A percentile compares a stretch with the other conserved stretches of the same genome.
Conservation (phyloP, 1,140 invertebrate species). For the Trichonephila inaurata region DNA sequence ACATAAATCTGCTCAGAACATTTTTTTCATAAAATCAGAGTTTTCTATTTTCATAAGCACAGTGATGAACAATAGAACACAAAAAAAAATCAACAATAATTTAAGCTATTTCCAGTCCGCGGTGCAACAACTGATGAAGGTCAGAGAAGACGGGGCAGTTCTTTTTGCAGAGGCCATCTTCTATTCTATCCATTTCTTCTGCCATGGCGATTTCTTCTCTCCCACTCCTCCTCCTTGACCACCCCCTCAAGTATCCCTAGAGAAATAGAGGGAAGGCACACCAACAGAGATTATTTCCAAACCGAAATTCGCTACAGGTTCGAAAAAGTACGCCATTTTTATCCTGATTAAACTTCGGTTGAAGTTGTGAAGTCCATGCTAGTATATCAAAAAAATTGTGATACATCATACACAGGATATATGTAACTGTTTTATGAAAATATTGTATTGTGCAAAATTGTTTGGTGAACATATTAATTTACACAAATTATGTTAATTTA, state of each 20-base stretch:
- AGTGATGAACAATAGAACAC: neutral
- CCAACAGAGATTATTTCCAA: conserved; percentile 25
- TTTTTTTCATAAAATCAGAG: neutral
- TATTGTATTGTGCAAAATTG: no score
- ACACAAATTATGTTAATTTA: no score
- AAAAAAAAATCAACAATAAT: neutral
- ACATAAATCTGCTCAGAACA: neutral
- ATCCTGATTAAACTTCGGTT: neutral
- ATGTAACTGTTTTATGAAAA: no score
- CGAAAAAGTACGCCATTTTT: conserved; percentile 9
- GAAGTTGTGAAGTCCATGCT: neutral
- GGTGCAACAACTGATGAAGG: conserved; percentile 15
- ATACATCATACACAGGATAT: no score
- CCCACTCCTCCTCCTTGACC: neutral
- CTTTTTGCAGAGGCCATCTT: neutral
- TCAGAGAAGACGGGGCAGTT: neutral
- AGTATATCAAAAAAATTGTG: no score
- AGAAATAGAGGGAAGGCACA: neutral
- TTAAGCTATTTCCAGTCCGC: neutral
- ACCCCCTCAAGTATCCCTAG: neutral
- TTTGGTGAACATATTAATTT: no score
- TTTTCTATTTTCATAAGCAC: neutral
- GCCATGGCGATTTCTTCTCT: neutral
- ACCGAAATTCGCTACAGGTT: neutral
- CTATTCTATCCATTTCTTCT: conserved; percentile 2